These are phyloP conservation scores for Carcharodon carcharias DNA, from an alignment of 2,797 vertebrate species.

Conservation along the genomic window DNA sequence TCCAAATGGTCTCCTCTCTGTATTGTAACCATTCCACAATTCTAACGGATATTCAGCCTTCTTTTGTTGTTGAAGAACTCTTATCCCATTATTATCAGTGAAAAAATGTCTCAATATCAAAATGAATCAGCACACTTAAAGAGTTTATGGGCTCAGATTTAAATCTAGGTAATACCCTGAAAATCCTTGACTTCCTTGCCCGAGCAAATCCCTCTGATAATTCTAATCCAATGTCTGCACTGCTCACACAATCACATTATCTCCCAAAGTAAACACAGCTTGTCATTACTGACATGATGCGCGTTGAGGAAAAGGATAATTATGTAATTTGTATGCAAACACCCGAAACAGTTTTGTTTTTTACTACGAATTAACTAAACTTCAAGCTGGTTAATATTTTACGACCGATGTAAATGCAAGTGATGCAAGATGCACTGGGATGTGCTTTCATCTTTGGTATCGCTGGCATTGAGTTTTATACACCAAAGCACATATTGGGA, in stretches of 20 bases:
- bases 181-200: slow-evolving; percentile 31
- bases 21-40: neutral
- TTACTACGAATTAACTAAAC: slow-evolving; percentile 24
- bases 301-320: slow-evolving; percentile 31
- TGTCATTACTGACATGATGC: slow-evolving; percentile 21
- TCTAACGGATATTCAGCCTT: neutral
- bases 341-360: slow-evolving; percentile 29
- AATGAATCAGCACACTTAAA: neutral
- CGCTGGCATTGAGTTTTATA: neutral
- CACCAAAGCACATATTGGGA: neutral
- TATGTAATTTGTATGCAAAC: slow-evolving; percentile 35
- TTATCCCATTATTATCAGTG: slow-evolving; percentile 13
- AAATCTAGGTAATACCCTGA: slow-evolving; percentile 25
- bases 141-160: slow-evolving; percentile 21
- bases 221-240: neutral
- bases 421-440: no score
- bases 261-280: slow-evolving; percentile 15
- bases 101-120: neutral
- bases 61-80: neutral
- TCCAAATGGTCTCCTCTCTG: neutral
- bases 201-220: slow-evolving; percentile 13
- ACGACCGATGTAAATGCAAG: neutral
- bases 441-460: neutral
- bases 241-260: slow-evolving; percentile 21
- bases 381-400: slow-evolving; percentile 25